Conservation (phyloP, 2,888 invertebrate genomes). For the Cryptophagus acutangulus region DNA sequence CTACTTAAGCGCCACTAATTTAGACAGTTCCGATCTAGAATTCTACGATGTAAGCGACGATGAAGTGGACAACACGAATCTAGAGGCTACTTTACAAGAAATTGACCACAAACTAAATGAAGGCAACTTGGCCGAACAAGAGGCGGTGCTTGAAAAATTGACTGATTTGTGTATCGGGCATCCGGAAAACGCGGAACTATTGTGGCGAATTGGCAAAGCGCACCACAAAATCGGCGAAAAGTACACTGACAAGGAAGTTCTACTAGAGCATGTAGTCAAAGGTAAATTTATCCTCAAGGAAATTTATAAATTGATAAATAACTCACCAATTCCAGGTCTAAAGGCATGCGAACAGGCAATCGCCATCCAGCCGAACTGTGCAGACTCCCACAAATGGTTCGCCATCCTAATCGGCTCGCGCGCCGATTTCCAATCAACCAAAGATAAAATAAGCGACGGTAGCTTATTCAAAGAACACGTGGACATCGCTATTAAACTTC, state of each 20-base stretch:
- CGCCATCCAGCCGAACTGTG: slow-evolving; percentile 48
- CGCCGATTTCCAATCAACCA: slow-evolving; percentile 56
- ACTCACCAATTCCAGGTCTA: slow-evolving; percentile 47
- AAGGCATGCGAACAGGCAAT: slow-evolving; percentile 55
- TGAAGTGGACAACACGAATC: slow-evolving; percentile 25
- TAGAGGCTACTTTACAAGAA: slow-evolving; percentile 20
- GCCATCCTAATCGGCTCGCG: slow-evolving; percentile 63
- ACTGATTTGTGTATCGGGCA: slow-evolving; percentile 36
- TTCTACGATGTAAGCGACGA: slow-evolving; percentile 46
- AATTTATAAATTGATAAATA: not conserved
- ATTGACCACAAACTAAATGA: slow-evolving; percentile 37
- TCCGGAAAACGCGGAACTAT: slow-evolving; percentile 37
- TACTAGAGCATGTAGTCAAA: slow-evolving; percentile 35
- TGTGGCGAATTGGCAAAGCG: slow-evolving; percentile 44
- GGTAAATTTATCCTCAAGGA: slow-evolving; percentile 32
- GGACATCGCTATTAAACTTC: slow-evolving; percentile 57
- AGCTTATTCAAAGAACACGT: slow-evolving; percentile 64
- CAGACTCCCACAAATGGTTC: slow-evolving; percentile 68
- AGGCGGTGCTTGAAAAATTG: slow-evolving; percentile 32
- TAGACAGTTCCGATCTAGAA: slow-evolving; percentile 45
- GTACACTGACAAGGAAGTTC: slow-evolving; percentile 25
- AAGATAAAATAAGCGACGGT: slow-evolving; percentile 63
- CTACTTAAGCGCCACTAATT: slow-evolving; percentile 37
- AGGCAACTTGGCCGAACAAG: slow-evolving; percentile 28
- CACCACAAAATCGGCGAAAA: slow-evolving; percentile 35